Conservation (phyloP, 1,140 invertebrate genomes). For the Saccostrea glomerata region DNA sequence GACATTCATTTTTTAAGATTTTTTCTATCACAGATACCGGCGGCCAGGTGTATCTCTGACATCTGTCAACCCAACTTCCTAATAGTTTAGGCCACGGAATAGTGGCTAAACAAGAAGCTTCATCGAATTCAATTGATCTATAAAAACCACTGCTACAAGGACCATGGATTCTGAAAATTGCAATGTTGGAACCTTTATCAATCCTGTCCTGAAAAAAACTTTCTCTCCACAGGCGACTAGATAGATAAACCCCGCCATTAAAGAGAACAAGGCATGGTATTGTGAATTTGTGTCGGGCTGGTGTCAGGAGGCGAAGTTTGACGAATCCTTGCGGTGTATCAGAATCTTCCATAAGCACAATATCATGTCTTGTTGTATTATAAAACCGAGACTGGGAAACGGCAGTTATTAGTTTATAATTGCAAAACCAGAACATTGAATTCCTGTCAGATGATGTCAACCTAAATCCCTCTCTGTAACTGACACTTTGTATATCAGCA, state of each 20-base stretch:
- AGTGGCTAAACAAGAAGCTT: neutral
- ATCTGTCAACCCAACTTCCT: neutral
- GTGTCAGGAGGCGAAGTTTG: neutral
- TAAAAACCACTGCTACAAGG: neutral
- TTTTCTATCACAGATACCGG: neutral
- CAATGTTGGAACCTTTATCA: neutral
- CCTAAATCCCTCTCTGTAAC: neutral
- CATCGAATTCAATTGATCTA: neutral
- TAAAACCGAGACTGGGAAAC: neutral
- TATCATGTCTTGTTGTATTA: neutral
- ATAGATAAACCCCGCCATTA: neutral
- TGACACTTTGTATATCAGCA: neutral
- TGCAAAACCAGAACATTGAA: neutral
- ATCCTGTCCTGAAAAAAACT: neutral
- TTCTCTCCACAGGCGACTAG: neutral
- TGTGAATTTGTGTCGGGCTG: neutral
- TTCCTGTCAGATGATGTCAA: neutral
- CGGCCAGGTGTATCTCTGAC: slow-evolving; percentile 15
- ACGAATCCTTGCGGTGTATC: neutral
- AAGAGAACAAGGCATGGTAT: neutral
- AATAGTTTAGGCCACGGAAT: neutral
- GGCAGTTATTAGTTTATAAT: neutral
- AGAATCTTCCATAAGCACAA: neutral
- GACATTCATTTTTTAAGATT: neutral
- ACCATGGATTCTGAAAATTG: neutral